Evolutionary conservation across 2,113 vertebrate species (phyloP).

Genomic region (Mola mola): DNA sequence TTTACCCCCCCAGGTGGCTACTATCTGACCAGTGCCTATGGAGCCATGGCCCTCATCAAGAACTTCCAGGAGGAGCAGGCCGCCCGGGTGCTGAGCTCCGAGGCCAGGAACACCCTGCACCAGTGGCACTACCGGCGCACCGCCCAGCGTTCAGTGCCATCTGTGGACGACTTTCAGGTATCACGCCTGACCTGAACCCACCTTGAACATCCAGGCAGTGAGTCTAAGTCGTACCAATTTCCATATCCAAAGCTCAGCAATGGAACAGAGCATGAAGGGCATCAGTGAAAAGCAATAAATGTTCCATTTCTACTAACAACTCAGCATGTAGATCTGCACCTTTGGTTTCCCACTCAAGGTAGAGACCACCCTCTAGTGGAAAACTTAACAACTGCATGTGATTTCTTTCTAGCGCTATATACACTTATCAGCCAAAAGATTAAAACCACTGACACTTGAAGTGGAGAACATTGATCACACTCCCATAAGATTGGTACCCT

Average conservation of each 20-base stretch:
- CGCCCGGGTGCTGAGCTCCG: conserved; percentile 89
- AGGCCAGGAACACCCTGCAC: conserved; percentile 91
- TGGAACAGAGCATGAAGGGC: conserved; percentile 46
- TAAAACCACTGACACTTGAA: no score
- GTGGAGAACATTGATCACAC: no score
- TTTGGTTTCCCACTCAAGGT: background rate
- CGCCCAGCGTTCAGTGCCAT: conserved; percentile 85
- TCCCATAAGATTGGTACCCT: no score
- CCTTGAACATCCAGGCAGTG: conserved; percentile 71
- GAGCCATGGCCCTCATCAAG: conserved; percentile 94
- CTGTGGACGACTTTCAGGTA: conserved; percentile 97
- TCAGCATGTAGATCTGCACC: conserved; percentile 32
- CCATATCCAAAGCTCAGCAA: conserved; percentile 9
- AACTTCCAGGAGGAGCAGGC: conserved; percentile 98
- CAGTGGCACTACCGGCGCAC: conserved; percentile 97
- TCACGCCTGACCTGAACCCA: conserved; percentile 70
- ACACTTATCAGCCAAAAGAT: no score
- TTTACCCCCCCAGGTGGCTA: conserved; percentile 86
- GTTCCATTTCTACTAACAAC: conserved; percentile 10
- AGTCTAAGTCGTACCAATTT: conserved; percentile 61
- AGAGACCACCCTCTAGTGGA: conserved; percentile 35
- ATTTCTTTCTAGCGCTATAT: background rate
- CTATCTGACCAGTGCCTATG: conserved; percentile 95
- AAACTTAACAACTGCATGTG: conserved; percentile 23
- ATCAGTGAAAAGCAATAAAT: background rate